Base-by-base conservation (phyloP, 1,140 invertebrate species). In the Leptinotarsa lineolata region DNA sequence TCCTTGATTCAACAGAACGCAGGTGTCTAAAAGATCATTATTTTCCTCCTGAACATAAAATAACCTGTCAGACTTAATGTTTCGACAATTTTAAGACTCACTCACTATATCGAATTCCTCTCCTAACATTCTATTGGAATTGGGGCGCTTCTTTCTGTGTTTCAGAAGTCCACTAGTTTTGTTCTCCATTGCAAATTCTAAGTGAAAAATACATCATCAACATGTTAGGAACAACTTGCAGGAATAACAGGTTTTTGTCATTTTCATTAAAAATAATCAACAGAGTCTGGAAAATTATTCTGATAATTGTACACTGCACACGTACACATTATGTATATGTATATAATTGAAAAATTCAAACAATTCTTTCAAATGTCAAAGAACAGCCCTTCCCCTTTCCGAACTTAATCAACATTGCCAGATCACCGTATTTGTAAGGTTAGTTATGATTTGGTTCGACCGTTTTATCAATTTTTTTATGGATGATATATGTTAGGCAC, bases 1-100 rank as follows among this genome's bases (percentile, higher is more conserved):
- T 21, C 71, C 72, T 54, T 64, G 63, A 20, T 76, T 73, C 22
- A 78, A 59, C 54, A 78, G 69, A n/a, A 71, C 18, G 20, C 76
- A 74, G n/a, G 76, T 78, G 54, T 78, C 76, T 65, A 72, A 77
- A 54, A 60, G 15, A 30, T 45, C n/a, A 11, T 73, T 71, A 58
- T 73, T 65, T 18, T 77, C 72, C 20, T 74, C 73, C 73, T 74
- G 54, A 63, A 73, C 68, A 20, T 39, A 66, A 48, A n/a, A 58
- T 46, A 67, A 58, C 21, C 22, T 63, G 4, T 63, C 5, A 63
- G 20, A 12, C 22, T 12, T 24, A 22, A 39, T 11, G 30, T 39
- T 39, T 39, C 30, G 30, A 39, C 30, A 11, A 39, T 39, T 39
- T 39, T 39, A 8, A 39, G 30, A 39, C 8, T 54, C 66, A 30